Conservation (phyloP, 2,113 vertebrate genomes). For the Micronycteris hirsuta region DNA sequence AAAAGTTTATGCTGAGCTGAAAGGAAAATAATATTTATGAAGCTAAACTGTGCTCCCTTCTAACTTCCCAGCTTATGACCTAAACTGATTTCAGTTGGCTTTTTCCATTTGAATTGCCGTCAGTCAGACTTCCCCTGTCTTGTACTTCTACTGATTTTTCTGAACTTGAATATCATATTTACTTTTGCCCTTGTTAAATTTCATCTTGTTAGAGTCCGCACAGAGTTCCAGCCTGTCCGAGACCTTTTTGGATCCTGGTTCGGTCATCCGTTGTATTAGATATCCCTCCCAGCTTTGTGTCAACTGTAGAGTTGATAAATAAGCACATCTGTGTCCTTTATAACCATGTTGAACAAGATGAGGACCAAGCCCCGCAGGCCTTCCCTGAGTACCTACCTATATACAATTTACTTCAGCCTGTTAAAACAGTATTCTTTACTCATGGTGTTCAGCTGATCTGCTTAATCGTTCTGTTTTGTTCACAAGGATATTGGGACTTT, state of each 20-base stretch:
- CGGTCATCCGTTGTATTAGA: not conserved
- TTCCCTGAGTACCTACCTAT: not conserved
- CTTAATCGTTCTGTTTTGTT: not conserved
- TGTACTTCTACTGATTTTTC: not conserved
- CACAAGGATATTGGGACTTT: not conserved
- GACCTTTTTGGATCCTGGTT: constrained; percentile 8
- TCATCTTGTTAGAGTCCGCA: not conserved
- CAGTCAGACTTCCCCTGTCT: not conserved
- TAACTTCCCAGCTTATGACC: not conserved
- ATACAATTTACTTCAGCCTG: not conserved
- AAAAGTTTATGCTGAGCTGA: not conserved
- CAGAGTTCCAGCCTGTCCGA: not conserved
- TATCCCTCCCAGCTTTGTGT: constrained; percentile 1
- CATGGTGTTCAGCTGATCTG: not conserved
- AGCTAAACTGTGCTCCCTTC: not conserved
- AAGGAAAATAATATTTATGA: not conserved
- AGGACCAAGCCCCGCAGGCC: not conserved
- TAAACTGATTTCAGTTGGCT: constrained; percentile 1
- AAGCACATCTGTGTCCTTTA: not conserved
- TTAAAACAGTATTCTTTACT: not conserved
- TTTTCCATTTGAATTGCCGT: not conserved
- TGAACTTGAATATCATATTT: not conserved
- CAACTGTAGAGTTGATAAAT: not conserved
- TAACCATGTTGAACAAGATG: not conserved
- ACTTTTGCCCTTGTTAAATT: constrained; percentile 44